phyloP scores from a whole-genome alignment of 2,113 vertebrate genomes.

The Oncorhynchus tshawytscha region DNA sequence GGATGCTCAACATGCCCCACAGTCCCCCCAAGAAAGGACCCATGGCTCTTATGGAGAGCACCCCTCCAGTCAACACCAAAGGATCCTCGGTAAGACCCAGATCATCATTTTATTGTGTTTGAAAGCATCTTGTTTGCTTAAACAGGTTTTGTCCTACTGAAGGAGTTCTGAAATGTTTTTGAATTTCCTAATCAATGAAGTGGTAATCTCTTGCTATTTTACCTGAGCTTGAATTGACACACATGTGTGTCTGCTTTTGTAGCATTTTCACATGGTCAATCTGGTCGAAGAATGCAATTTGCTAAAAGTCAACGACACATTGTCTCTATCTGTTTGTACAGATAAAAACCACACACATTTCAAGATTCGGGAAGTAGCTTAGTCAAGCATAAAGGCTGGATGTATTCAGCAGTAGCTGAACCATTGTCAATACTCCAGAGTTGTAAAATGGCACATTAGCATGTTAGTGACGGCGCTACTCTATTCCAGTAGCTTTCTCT shows the following conservation, averaged over 20 bases:
- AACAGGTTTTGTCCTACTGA: too few species aligned
- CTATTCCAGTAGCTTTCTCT: neutral
- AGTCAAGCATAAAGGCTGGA: neutral
- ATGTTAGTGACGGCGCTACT: neutral
- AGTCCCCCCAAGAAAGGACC: slow-evolving; percentile 67
- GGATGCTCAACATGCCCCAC: slow-evolving; percentile 85
- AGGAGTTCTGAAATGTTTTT: too few species aligned
- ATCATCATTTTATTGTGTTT: neutral
- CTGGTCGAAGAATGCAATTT: too few species aligned
- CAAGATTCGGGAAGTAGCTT: too few species aligned
- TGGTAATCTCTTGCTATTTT: neutral
- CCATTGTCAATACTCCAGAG: neutral
- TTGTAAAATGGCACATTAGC: neutral
- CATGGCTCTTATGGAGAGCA: slow-evolving; percentile 34
- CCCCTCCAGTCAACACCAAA: slow-evolving; percentile 28
- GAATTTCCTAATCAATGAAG: neutral
- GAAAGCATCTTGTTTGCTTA: too few species aligned
- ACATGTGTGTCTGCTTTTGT: too few species aligned
- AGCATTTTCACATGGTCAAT: too few species aligned
- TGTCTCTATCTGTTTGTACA: too few species aligned
- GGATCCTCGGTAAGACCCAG: slow-evolving; percentile 66
- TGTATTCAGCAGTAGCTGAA: neutral
- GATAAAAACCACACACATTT: too few species aligned
- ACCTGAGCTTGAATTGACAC: too few species aligned
- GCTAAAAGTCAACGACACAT: too few species aligned